phyloP scores from a whole-genome alignment of 2,797 vertebrate species.

The Argya squamiceps region DNA sequence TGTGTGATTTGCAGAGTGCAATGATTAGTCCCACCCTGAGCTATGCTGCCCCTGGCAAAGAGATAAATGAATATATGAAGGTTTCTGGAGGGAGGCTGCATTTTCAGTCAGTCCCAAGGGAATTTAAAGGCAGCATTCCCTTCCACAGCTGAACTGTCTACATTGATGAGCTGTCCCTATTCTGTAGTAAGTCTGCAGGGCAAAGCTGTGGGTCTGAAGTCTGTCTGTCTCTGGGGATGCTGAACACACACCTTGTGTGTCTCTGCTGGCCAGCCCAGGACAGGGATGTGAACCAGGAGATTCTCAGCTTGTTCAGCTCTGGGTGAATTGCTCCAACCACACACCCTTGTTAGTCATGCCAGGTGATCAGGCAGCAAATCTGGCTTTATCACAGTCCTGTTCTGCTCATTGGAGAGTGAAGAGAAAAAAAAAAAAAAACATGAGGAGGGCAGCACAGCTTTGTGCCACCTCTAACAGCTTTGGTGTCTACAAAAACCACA shows the following conservation, averaged over 20 bases:
- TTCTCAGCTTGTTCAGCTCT: neutral
- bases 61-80: neutral
- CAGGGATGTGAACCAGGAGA: neutral
- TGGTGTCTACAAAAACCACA: neutral
- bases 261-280: neutral
- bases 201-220: neutral
- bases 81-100: neutral
- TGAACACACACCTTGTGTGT: rapidly evolving
- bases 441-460: neutral
- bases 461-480: neutral
- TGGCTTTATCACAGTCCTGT: neutral
- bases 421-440: neutral
- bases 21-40: neutral
- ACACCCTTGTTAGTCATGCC: neutral
- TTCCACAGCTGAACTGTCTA: neutral
- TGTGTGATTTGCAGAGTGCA: neutral
- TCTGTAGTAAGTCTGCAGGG: neutral
- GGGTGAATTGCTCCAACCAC: neutral
- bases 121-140: neutral
- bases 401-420: neutral
- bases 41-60: neutral
- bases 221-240: neutral
- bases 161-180: rapidly evolving
- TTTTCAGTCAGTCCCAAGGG: rapidly evolving
- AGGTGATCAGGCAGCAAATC: neutral